Evolutionary conservation across 2,113 vertebrate species (phyloP).

Genomic region (Thinocorus orbignyianus): DNA sequence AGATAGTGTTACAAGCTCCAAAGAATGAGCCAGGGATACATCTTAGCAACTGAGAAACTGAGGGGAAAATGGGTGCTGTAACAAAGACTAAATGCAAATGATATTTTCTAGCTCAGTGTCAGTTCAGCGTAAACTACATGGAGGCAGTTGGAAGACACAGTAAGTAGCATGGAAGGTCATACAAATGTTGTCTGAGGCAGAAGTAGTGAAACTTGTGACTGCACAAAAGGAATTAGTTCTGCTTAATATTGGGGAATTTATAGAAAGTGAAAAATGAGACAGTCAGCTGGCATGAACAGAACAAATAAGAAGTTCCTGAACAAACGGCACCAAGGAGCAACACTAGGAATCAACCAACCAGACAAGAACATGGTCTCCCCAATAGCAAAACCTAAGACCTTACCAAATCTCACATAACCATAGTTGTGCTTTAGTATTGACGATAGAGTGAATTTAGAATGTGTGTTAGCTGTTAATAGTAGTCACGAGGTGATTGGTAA

Average conservation of each 20-base stretch:
- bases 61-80: not conserved
- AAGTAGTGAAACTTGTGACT: not conserved
- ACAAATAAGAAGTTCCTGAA: not conserved
- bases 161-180: not conserved
- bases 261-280: not conserved
- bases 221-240: not conserved
- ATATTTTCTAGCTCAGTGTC: not conserved
- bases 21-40: not conserved
- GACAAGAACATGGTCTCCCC: not conserved
- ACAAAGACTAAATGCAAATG: not conserved
- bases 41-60: not conserved
- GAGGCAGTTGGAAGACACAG: not conserved
- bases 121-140: not conserved
- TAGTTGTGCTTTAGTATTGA: not conserved
- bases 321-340: not conserved
- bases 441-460: not conserved
- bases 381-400: not conserved
- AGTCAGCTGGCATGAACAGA: not conserved
- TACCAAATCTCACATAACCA: fast-evolving
- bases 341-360: not conserved
- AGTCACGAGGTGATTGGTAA: not conserved
- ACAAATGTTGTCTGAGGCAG: not conserved
- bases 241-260: not conserved
- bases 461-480: not conserved
- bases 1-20: not conserved